Evolutionary conservation across 2,113 vertebrate species (phyloP), one percentile per base, ranked within the genome.

Genomic region (Cisticola juncidis): DNA sequence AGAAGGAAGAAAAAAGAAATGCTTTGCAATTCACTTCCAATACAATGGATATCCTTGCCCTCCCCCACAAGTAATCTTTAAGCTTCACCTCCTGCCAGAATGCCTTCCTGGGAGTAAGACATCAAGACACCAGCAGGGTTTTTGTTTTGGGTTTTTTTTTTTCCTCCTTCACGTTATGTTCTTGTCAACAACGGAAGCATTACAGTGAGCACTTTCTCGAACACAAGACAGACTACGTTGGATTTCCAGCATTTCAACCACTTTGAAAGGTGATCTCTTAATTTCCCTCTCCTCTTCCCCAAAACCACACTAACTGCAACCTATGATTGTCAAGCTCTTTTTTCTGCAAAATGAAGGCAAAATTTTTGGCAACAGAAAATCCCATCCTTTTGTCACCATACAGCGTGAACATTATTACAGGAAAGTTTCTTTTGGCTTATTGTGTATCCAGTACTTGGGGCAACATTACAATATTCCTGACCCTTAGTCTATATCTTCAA

Each of bases 181-280:
- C 68, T 56, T 56, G 64, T 68, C 85, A 88, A 66, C 66, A 83
- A 51, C 14, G 6, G 35, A 50, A 45, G 42, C 19, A 5, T 20
- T 85, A 65, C 42, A 80, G 40, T 4, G 25, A 82, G 58, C 53
- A 73, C 71, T 21, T 77, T 88, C 69, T 77, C 70, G 68, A 22
- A n/a, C 25, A 47, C 20, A 12, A 54, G 54, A 65, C 53, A 45
- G 19, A 54, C 56, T 71, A 74, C 14, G 15, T 1, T 73, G 51
- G 42, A 70, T 85, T 93, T 92, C 58, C 82, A 94, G 76, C 31
- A 51, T 86, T 95, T 93, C 50, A 77, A 80, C 15, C 60, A 70
- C 9, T 61, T 44, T 77, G 38, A 83, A 95, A 90, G 9, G 35
- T 56, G 56, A 70, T 62, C 38, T 72, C 78, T 87, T 42, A 57